Conservation (phyloP, 2,113 vertebrate species). For the cat (Felis catus) region DNA sequence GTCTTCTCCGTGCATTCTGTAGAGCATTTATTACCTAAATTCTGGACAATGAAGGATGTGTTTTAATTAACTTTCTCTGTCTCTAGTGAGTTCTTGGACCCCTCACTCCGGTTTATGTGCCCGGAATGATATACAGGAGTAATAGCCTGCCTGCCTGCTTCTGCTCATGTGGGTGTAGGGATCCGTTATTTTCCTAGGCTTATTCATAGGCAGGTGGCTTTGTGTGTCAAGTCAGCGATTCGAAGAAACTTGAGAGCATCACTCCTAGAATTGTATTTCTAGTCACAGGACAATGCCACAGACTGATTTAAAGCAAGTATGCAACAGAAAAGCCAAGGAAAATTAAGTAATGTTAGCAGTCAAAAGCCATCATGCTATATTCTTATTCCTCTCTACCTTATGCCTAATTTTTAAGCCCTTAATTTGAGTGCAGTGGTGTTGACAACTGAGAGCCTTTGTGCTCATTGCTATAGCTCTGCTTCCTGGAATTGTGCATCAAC, state of each 20-base stretch:
- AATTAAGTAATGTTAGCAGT: neutral
- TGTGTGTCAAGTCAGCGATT: slow-evolving; percentile 60
- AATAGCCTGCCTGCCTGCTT: slow-evolving; percentile 32
- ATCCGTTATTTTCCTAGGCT: slow-evolving; percentile 53
- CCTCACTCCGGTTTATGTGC: neutral
- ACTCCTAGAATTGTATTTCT: slow-evolving; percentile 42
- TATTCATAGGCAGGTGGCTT: slow-evolving; percentile 13
- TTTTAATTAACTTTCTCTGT: slow-evolving; percentile 77
- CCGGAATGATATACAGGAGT: slow-evolving; percentile 57
- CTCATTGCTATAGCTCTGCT: neutral
- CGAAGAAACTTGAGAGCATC: neutral
- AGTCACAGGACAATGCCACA: neutral
- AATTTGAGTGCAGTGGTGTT: neutral
- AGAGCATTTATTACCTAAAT: slow-evolving; percentile 65
- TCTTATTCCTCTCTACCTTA: neutral
- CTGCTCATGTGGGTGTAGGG: neutral
- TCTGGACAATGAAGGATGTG: slow-evolving; percentile 65
- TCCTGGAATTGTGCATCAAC: neutral
- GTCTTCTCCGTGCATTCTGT: neutral
- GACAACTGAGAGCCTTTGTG: neutral
- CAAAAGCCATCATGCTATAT: neutral
- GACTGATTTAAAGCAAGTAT: slow-evolving; percentile 35
- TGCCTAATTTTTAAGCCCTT: neutral
- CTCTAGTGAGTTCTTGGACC: slow-evolving; percentile 55
- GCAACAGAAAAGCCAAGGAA: slow-evolving; percentile 24